Percentiles rank a stretch among this genome's conserved stretches.
phyloP scores from a whole-genome alignment of 2,113 vertebrate species.

The Perccottus glenii region DNA sequence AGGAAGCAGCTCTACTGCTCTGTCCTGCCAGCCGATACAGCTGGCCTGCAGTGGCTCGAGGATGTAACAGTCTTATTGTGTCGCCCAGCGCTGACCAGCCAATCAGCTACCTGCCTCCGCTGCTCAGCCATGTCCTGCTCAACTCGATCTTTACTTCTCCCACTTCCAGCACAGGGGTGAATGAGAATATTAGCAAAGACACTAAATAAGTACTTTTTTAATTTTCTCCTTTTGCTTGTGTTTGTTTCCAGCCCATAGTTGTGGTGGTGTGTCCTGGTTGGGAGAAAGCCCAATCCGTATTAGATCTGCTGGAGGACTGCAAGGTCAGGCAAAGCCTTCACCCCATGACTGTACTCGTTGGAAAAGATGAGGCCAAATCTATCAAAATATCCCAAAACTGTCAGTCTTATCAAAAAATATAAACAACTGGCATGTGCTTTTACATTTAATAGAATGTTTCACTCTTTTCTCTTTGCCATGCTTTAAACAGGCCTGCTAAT shows the following conservation, averaged over 20 bases:
- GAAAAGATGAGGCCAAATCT: constrained; percentile 80
- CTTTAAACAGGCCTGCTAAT: constrained; percentile 80
- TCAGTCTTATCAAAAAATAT: constrained; percentile 69
- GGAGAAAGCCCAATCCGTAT: constrained; percentile 87
- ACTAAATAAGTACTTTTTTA: neutral
- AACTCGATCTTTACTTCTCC: constrained; percentile 49
- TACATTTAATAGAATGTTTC: neutral
- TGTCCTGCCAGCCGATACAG: constrained; percentile 80
- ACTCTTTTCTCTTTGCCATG: neutral
- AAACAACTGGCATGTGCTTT: neutral
- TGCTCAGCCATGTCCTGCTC: constrained; percentile 84
- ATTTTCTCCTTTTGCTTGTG: neutral
- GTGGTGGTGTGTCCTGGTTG: constrained; percentile 89
- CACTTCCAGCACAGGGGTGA: constrained; percentile 81
- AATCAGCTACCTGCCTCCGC: constrained; percentile 83
- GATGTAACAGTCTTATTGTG: constrained; percentile 84
- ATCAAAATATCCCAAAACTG: constrained; percentile 82
- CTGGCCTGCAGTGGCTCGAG: constrained; percentile 86
- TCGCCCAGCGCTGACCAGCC: constrained; percentile 81
- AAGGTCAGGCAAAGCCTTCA: constrained; percentile 66
- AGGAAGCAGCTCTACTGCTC: constrained; percentile 65
- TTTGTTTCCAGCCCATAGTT: constrained; percentile 81
- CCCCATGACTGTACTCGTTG: constrained; percentile 78
- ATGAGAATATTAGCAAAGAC: constrained; percentile 16
- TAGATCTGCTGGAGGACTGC: constrained; percentile 78